Conservation (phyloP, 2,888 invertebrate genomes). For the Acronicta leporina region DNA sequence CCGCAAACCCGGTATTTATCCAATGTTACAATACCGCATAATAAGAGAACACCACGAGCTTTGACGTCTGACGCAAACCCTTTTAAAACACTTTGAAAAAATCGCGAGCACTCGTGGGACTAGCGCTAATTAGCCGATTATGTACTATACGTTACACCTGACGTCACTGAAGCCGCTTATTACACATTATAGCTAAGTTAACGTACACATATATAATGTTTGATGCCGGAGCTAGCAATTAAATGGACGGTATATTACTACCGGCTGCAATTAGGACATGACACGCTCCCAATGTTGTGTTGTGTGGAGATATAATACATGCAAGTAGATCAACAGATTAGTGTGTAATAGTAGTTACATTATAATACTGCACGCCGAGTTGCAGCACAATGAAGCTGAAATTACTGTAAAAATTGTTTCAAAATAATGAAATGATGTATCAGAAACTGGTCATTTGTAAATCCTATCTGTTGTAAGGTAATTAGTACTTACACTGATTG, state of each 20-base stretch:
- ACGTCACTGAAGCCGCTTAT: slow-evolving; percentile 30
- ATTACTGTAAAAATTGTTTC: neutral
- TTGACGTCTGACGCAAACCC: slow-evolving; percentile 73
- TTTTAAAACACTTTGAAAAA: slow-evolving; percentile 77
- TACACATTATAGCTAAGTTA: slow-evolving; percentile 16
- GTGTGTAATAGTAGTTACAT: slow-evolving; percentile 2
- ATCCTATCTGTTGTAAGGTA: no score
- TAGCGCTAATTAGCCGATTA: slow-evolving; percentile 73
- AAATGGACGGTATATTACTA: slow-evolving; percentile 57
- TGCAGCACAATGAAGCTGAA: neutral
- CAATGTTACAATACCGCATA: slow-evolving; percentile 80
- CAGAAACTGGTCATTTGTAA: no score
- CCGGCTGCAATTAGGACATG: slow-evolving; percentile 54
- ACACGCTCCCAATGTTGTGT: slow-evolving; percentile 47
- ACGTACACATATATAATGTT: slow-evolving; percentile 25
- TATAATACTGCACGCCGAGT: neutral
- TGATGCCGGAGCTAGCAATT: slow-evolving; percentile 52
- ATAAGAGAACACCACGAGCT: slow-evolving; percentile 75
- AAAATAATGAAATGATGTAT: neutral
- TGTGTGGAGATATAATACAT: slow-evolving; percentile 28
- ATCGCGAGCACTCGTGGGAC: slow-evolving; percentile 64
- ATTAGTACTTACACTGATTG: no score
- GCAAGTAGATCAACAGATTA: slow-evolving; percentile 27
- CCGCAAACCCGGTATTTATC: slow-evolving; percentile 78
- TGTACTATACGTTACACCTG: slow-evolving; percentile 31